Percentiles rank a stretch among this genome's conserved stretches.
Conservation (phyloP, 2,888 invertebrate species). For the Coecobrya sp. region DNA sequence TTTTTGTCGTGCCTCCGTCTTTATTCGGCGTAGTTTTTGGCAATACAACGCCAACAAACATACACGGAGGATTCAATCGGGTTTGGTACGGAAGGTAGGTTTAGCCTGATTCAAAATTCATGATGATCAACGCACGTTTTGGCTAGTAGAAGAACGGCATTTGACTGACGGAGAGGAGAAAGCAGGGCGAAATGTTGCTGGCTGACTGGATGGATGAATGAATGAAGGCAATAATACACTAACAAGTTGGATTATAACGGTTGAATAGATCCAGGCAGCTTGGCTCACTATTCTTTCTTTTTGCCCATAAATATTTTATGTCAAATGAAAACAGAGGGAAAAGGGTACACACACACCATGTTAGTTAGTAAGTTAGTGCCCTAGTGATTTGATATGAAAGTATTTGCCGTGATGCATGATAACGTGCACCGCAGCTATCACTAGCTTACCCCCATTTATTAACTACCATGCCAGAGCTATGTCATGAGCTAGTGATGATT, state of each 20-base stretch:
- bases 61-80: constrained; percentile 1
- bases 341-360: neutral
- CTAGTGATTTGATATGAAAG: constrained; percentile 29
- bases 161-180: neutral
- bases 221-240: constrained; percentile 4
- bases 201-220: constrained; percentile 20
- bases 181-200: neutral
- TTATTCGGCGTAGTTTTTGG: neutral
- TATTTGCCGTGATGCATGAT: neutral
- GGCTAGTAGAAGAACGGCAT: neutral
- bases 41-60: neutral
- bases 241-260: constrained; percentile 42
- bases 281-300: constrained; percentile 25
- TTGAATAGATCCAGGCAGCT: constrained; percentile 27
- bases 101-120: constrained; percentile 36
- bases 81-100: constrained; percentile 1
- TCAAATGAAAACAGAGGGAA: constrained; percentile 47
- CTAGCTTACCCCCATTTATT: constrained; percentile 4
- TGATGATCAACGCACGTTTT: constrained; percentile 7
- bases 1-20: neutral
- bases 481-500: constrained; percentile 28
- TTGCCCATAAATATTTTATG: constrained; percentile 73
- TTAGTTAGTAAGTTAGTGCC: neutral
- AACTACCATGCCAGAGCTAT: neutral
- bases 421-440: neutral